phyloP scores from a whole-genome alignment of 2,113 vertebrate species.

The Irena cyanogastra region DNA sequence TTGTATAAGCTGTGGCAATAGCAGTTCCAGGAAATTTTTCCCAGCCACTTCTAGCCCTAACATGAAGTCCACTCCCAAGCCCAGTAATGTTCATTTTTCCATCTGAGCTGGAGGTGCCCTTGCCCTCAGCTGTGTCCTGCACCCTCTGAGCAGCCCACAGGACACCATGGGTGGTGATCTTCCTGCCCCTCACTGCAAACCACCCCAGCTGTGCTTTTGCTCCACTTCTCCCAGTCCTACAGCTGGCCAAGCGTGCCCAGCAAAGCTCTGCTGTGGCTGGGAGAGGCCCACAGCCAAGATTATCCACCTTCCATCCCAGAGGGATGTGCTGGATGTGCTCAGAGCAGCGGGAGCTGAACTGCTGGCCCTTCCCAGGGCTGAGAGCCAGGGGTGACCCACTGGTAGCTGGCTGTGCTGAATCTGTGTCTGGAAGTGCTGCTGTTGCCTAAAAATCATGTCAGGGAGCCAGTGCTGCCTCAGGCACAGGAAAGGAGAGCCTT shows the following conservation, averaged over 20 bases:
- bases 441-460: neutral
- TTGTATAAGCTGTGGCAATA: neutral
- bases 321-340: neutral
- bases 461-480: neutral
- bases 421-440: neutral
- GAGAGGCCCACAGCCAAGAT: neutral
- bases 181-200: neutral
- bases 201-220: neutral
- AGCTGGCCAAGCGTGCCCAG: neutral
- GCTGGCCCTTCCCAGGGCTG: neutral
- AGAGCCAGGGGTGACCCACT: neutral
- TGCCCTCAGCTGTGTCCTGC: neutral
- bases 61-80: neutral
- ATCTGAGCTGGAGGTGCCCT: neutral
- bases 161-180: rapidly evolving
- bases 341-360: neutral
- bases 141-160: neutral
- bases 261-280: neutral
- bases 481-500: neutral
- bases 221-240: neutral
- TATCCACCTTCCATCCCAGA: neutral
- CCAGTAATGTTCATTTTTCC: neutral
- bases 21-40: neutral
- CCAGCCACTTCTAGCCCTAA: neutral
- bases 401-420: neutral